A percentile compares a stretch with the other conserved stretches of the same genome.
Conservation (phyloP, 2,113 vertebrate species). For the Ceyx cyanopectus region DNA sequence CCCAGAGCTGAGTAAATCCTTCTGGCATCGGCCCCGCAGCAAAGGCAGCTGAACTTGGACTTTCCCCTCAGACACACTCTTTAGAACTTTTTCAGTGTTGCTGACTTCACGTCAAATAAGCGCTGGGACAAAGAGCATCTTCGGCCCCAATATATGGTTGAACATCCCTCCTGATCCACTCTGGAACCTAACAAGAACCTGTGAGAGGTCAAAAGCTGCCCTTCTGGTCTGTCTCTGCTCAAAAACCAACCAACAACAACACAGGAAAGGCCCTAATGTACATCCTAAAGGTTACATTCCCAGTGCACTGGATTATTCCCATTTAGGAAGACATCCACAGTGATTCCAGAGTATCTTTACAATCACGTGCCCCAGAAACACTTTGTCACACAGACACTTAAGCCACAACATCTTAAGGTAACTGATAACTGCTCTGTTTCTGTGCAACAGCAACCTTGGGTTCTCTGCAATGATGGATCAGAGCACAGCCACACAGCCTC, state of each 20-base stretch:
- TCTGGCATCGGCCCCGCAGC: constrained; percentile 74
- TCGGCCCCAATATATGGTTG: not conserved
- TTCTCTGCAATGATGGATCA: not conserved
- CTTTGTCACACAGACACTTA: not conserved
- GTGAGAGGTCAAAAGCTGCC: not conserved
- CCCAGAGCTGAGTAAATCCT: constrained; percentile 78
- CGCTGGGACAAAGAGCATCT: not conserved
- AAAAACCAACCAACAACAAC: not conserved
- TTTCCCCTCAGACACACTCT: constrained; percentile 1
- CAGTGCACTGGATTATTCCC: not conserved
- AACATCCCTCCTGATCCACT: not conserved
- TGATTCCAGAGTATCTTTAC: not conserved
- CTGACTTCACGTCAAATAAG: constrained; percentile 58
- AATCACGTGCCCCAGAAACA: not conserved
- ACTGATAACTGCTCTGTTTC: not conserved
- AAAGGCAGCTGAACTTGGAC: constrained; percentile 72
- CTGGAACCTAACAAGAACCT: not conserved
- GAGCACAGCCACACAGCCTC: not conserved
- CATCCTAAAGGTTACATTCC: not conserved
- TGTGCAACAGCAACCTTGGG: not conserved
- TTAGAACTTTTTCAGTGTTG: constrained; percentile 19
- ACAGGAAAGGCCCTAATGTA: not conserved
- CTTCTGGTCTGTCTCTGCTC: not conserved
- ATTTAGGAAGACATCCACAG: not conserved
- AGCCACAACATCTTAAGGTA: not conserved